Evolutionary conservation across 2,888 invertebrate genomes (phyloP), one percentile per base, ranked within the genome.

Genomic region (Torymus texanus): DNA sequence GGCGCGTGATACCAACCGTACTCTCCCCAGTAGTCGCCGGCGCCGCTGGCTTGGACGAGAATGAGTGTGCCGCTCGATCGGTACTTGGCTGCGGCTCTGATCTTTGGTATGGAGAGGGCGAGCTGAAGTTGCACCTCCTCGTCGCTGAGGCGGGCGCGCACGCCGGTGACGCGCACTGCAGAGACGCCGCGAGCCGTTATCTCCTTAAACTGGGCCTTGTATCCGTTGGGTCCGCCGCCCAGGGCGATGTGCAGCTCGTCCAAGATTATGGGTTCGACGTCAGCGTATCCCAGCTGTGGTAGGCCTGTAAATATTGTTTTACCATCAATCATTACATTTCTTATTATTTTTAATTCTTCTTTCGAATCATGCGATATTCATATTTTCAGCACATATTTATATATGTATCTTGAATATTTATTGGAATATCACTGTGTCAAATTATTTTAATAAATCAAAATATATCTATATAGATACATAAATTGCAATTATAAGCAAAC

Each of bases 11-110:
- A 84, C 88, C 90, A 88, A 96, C 96, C 95, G 86, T 96, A 96
- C 91, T 96, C 95, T 77, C 96, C 96, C 96, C 96, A 96, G 90
- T 96, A 96, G 88, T 96, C 96, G 3, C 96, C 96, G 70, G 95
- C 95, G 3, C 96, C 96, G 0, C 95, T 95, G 10, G 96, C 96
- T 84, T 95, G 94, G 0, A 96, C 94, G 81, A 96, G 92, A 84
- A 96, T 94, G 76, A 96, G 91, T 10, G 95, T 93, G 10, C 96
- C 96, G 10, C 95, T 95, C 21, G 96, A 96, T 84, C 95, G 94
- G 91, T 96, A 96, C 85, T 94, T 94, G 0, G 96, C 96, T 85
- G 93, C 93, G 5, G 94, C 95, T 86, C 94, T 93, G 87, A 96
- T 96, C 90, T 94, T 94, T 8, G 96, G 96, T 83, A 96, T 95